Base-by-base conservation (phyloP, 2,113 vertebrate genomes). In the Alectura lathami region DNA sequence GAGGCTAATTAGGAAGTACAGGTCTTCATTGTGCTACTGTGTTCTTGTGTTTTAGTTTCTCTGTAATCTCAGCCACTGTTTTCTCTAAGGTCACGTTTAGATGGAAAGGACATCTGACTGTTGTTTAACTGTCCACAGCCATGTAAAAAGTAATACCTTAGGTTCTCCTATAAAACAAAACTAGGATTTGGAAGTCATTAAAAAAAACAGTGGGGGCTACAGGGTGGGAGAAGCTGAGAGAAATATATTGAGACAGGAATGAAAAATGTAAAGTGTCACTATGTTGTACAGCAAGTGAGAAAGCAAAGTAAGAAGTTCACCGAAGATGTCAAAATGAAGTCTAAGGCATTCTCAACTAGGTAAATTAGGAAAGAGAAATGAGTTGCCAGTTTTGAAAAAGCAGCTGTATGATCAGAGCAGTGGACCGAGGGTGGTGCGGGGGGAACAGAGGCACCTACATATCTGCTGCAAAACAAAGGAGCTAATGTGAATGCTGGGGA, bases 21-120 rank as follows among this genome's bases (percentile, higher is more conserved):
- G 77, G 17, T 51, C 67, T 80, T 80, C 45, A 90, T 70, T 89
- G 72, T 66, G 50, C 47, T 83, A 53, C 15, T 7, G 5, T 66
- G 32, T 23, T 85, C 66, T 75, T 73, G 63, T 2, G 12, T 83
- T 88, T 91, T 22, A 83, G 68, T 90, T 95, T 88, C 84, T 80
- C 83, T 82, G 83, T 93, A 83, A 91, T 72, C 72, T 94, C 76
- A 91, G 50, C n/a, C 40, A 24, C 63, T 32, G n/a, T 50, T 94
- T 93, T 72, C 92, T 91, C 94, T 73, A 18, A n/a, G 53, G 76
- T 62, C 66, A 73, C 15, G 30, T 53, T 84, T n/a, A 68, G 45
- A 70, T 76, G 34, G 82, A 87, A 89, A 94, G 22, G 15, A 21
- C 21, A 56, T 59, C 56, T 72, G 38, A 8, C 78, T 4, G 15